Base-by-base conservation (phyloP, 2,888 invertebrate genomes). In the Amphipoea lucens region DNA sequence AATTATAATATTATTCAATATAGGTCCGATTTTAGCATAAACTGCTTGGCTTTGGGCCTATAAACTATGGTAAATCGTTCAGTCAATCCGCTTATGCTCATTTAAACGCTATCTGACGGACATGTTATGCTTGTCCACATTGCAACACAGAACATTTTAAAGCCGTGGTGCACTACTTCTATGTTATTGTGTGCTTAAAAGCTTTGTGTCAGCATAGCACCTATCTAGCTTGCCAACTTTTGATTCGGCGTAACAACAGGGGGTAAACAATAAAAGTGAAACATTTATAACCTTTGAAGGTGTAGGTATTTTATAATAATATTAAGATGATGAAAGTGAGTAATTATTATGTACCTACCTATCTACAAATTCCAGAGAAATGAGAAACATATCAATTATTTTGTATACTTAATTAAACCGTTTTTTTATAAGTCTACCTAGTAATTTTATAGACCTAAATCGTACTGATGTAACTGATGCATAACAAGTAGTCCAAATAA, bases 311-410 rank as follows among this genome's bases (percentile, higher is more conserved):
- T 71, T 63, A 68, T 42, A 45, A 42, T 14, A 57, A 45, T 45
- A 45, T 60, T 17, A 45, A 11, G 11, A 45, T 45, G 11, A 76
- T 62, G 45, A 54, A 54, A 62, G 17, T 66, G 36, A 80, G n/a
- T 74, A 45, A 60, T 62, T 54, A 54, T 76, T 62, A 17, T 62
- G 60, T 79, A n/a, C 17, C 29, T 63, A 36, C n/a, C 11, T 79
- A 72, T 5, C 29, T 51, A 81, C 11, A 68, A 72, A 63, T 72
- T 60, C 36, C 63, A 79, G 42, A 82, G 12, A 73, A 63, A 79
- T 69, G 2, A 36, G 62, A 67, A 66, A 57, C 40, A 23, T 60
- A 51, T 54, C n/a, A 36, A 6, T 5, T 66, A 17, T n/a, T 17
- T 81, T 20, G 7, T 3, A 36, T 51, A 57, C 57, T 23, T 57